Base-by-base conservation (phyloP, 2,888 invertebrate genomes). In the Sarcophaga caerulescens region DNA sequence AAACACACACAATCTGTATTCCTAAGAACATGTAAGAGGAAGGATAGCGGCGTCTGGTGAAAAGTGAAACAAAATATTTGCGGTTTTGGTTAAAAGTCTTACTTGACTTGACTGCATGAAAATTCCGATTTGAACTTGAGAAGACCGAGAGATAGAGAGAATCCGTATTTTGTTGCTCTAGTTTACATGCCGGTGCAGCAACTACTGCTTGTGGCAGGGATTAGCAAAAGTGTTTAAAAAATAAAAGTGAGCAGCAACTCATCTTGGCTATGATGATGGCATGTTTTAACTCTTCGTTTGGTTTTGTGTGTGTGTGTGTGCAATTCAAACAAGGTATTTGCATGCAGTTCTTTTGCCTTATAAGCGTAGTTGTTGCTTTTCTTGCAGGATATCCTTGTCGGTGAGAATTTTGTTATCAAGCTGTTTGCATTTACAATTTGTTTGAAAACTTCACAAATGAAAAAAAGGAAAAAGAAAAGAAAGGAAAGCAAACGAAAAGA, bases 351-450 rank as follows among this genome's bases (percentile, higher is more conserved):
- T 19, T 8, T 25, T 8, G n/a, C 0, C 12, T 47, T 59, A 14
- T 14, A 21, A 14, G 5, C 4, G 2, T 75, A 21, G 60, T 35
- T 35, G 35, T 35, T 35, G 35, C 35, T 35, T 35, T 35, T 6
- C 35, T 25, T 77, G 19, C 59, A 79, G 80, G 77, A 86, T 74
- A 74, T 83, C 80, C 83, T 78, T 83, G 63, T 84, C 45, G 81
- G 77, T 77, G n/a, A 62, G 77, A 83, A 63, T 77, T 76, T 76
- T 69, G 45, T 80, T 83, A 83, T 81, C 83, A 85, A 83, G 73
- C 71, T 77, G 75, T 74, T 78, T 77, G 81, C 83, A 83, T 77
- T 83, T 57, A 74, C 52, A 77, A 77, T 77, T 80, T 73, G 85
- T 79, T 73, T 21, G 5, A 69, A 47, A 47, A 47, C 47, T 47